Base-by-base conservation (phyloP, 2,888 invertebrate genomes). In the Polyploca ridens region DNA sequence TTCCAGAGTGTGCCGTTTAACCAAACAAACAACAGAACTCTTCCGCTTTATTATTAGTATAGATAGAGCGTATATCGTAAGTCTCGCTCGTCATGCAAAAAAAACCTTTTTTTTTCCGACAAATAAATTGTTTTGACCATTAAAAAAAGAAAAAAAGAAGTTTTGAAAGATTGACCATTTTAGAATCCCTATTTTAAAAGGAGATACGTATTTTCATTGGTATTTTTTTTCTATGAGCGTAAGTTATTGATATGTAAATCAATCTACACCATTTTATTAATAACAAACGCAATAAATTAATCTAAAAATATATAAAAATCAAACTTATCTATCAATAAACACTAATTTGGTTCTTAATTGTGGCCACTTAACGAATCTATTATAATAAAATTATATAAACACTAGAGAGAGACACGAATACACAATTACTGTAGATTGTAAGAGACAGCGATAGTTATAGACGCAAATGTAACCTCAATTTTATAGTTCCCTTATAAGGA, bases 381-480 rank as follows among this genome's bases (percentile, higher is more conserved):
- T 35, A 54, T 58, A 62, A 62, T 46, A 33, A 59, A 46, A 33
- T 64, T 59, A 44, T 63, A 63, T 44, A 63, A 69, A 69, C 69
- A 7, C n/a, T n/a, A 60, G 63, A 75, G 67, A 58, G 73, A 75
- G 68, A 78, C 64, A 61, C 38, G 67, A 66, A 68, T 62, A 74
- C 16, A 63, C 44, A 33, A 74, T 64, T 64, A 63, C 68, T 14
- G 27, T 62, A 65, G 65, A 74, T 69, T 72, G 75, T 86, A 70
- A 69, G 77, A 78, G 81, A 85, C 62, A 73, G 63, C 69, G 64
- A 72, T 73, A 71, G 69, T 68, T 73, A 83, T 74, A 82, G 70
- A 82, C 69, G 74, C 78, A 82, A 86, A 85, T 82, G 74, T 87
- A 87, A 85, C 86, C 85, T 88, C 86, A 87, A 87, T 89, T 87